These are phyloP conservation scores for Bombus consobrinus DNA, from an alignment of 1,140 invertebrate species.

Conservation along the genomic window DNA sequence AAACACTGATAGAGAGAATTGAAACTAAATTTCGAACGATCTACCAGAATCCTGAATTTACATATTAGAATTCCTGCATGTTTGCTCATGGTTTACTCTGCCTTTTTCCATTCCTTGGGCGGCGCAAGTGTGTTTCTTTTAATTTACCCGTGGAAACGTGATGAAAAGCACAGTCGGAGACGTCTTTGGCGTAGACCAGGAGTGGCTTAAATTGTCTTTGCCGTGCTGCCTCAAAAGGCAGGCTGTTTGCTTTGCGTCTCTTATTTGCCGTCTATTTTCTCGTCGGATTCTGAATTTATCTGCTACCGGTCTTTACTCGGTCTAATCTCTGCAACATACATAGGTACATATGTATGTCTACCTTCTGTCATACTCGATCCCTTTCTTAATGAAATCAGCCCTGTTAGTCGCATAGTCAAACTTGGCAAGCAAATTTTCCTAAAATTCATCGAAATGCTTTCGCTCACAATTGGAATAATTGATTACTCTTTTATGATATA, in stretches of 20 bases:
- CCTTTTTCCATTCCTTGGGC: background rate
- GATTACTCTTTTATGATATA: background rate
- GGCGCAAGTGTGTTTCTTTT: slow-evolving; percentile 7
- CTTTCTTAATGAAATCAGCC: background rate
- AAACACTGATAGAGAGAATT: too few species aligned
- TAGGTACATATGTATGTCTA: background rate
- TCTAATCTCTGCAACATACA: background rate
- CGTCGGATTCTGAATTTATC: slow-evolving; percentile 14
- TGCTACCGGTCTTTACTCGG: background rate
- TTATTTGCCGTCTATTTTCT: slow-evolving; percentile 34
- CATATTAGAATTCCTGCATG: too few species aligned
- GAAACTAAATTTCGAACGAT: background rate
- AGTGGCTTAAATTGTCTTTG: slow-evolving; percentile 38
- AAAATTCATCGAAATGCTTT: background rate
- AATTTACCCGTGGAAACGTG: slow-evolving; percentile 1
- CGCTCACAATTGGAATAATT: background rate
- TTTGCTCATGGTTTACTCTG: background rate
- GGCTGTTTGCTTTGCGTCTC: slow-evolving; percentile 22
- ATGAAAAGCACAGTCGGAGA: slow-evolving; percentile 21
- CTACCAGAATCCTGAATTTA: background rate
- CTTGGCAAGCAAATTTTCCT: background rate
- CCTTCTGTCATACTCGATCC: background rate
- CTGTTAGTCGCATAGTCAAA: background rate
- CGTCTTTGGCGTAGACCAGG: slow-evolving; percentile 6
- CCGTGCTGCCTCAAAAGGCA: background rate